Percentiles rank a stretch among this genome's conserved stretches.
Evolutionary conservation across 2,888 invertebrate genomes (phyloP).

Genomic region (Eustalomyia histrio): DNA sequence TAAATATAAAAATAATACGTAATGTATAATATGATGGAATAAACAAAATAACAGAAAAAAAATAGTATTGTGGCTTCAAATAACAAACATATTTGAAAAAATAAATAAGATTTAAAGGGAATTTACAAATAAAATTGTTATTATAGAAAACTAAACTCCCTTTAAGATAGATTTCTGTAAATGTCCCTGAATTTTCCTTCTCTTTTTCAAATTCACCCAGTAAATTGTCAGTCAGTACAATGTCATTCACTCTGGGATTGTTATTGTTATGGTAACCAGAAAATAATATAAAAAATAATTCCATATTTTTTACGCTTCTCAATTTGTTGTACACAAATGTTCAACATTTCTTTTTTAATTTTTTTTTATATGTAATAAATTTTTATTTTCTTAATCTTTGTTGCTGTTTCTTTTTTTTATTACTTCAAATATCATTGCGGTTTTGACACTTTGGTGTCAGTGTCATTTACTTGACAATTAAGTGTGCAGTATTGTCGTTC

Average conservation of each 20-base stretch:
- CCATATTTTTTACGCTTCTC: background rate
- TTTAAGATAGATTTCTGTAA: background rate
- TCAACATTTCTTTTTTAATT: slow-evolving; percentile 8
- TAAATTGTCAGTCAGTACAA: slow-evolving; percentile 8
- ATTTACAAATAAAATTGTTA: background rate
- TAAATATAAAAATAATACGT: too few species aligned
- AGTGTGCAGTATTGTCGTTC: slow-evolving; percentile 18
- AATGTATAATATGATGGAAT: too few species aligned
- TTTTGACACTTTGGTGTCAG: slow-evolving; percentile 65
- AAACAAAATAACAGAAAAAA: too few species aligned
- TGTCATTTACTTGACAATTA: slow-evolving; percentile 61
- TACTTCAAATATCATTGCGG: slow-evolving; percentile 57
- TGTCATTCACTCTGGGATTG: background rate
- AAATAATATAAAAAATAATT: slow-evolving; percentile 1
- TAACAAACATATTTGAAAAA: background rate
- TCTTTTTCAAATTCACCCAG: background rate
- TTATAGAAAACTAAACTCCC: background rate
- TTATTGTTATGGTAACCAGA: slow-evolving; percentile 8
- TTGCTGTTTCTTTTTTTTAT: slow-evolving; percentile 37
- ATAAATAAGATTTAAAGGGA: background rate
- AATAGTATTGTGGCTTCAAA: background rate
- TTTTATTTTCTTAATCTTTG: slow-evolving; percentile 4
- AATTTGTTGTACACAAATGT: background rate
- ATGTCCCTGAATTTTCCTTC: background rate
- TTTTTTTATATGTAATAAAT: slow-evolving; percentile 8